phyloP scores from a whole-genome alignment of 2,797 vertebrate genomes.

The Eupleurogrammus muticus region DNA sequence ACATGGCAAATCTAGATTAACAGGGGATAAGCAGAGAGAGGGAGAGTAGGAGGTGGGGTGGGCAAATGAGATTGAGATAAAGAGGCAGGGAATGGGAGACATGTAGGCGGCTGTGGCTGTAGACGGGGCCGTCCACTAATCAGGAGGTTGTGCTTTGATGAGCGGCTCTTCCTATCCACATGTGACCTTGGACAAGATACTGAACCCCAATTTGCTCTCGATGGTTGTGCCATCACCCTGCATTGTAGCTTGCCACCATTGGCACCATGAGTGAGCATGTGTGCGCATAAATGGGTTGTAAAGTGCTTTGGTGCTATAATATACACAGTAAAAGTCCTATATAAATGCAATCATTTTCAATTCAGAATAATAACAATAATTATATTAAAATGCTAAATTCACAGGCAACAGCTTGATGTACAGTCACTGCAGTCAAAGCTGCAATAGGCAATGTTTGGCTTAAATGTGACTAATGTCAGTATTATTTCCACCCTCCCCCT shows the following conservation, averaged over 20 bases:
- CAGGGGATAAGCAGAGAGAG: constrained; percentile 63
- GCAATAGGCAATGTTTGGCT: constrained; percentile 7
- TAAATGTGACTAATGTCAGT: constrained; percentile 29
- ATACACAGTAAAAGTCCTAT: too few relatives aligned
- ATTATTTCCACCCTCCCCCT: constrained; percentile 19
- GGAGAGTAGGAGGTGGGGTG: not conserved
- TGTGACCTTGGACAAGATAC: too few relatives aligned
- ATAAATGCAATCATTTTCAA: too few relatives aligned
- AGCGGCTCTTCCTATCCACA: too few relatives aligned
- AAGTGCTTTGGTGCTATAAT: too few relatives aligned
- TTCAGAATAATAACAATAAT: not conserved
- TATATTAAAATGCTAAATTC: constrained; percentile 13
- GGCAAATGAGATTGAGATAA: constrained; percentile 60
- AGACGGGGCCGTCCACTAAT: too few relatives aligned
- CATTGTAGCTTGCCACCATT: too few relatives aligned
- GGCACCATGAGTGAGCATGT: too few relatives aligned
- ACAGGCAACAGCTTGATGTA: constrained; percentile 13
- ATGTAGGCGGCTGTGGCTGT: not conserved
- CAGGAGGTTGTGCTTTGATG: too few relatives aligned
- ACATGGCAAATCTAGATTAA: constrained; percentile 83
- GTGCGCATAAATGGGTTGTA: too few relatives aligned
- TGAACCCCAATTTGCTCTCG: too few relatives aligned
- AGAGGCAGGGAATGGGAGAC: constrained; percentile 33
- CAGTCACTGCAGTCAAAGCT: not conserved
- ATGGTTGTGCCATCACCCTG: too few relatives aligned